Evolutionary conservation across 2,797 vertebrate species (phyloP), one percentile per base, ranked within the genome.

Genomic region (Eupleurogrammus muticus): DNA sequence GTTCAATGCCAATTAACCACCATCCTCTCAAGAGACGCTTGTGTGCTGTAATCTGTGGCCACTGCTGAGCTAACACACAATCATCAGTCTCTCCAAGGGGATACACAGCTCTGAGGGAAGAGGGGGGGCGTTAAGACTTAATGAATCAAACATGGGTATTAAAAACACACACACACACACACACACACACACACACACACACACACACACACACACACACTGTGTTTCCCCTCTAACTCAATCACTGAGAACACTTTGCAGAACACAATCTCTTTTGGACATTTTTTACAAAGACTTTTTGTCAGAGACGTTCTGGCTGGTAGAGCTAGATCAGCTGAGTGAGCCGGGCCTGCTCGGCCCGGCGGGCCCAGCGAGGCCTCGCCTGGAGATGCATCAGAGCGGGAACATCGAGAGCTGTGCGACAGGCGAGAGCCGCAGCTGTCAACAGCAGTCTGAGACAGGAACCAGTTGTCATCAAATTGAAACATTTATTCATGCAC

Each of bases 1-100:
- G 87, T 90, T 90, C 87, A 86, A 82, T 87, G 86, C 80, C 90
- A 92, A 92, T 93, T 92, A 92, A 93, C 90, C 67, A 44, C 70
- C 71, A 76, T 79, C 68, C 66, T 84, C 80, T 81, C 88, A 50
- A 50, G 79, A 80, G 87, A 82, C 56, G 52, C 35, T 67, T 32
- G 70, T 46, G 59, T 63, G 79, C 86, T 70, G 70, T 87, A 87
- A 88, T 92, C 86, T 89, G 90, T 73, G 77, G 72, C 78, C 79
- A 24, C 75, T 80, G 81, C 81, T 75, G 40, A 44, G 65, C 76
- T 72, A 80, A 88, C 81, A 79, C 71, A 71, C 71, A 56, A 76
- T 77, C 74, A 81, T 89, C 79, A 80, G 70, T 87, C 80, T 84
- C 75, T 79, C 82, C 70, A 53, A 59, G 53, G 80, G 69, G 77